Evolutionary conservation across 2,797 vertebrate species (phyloP).

Genomic region (Distichodus sexfasciatus): DNA sequence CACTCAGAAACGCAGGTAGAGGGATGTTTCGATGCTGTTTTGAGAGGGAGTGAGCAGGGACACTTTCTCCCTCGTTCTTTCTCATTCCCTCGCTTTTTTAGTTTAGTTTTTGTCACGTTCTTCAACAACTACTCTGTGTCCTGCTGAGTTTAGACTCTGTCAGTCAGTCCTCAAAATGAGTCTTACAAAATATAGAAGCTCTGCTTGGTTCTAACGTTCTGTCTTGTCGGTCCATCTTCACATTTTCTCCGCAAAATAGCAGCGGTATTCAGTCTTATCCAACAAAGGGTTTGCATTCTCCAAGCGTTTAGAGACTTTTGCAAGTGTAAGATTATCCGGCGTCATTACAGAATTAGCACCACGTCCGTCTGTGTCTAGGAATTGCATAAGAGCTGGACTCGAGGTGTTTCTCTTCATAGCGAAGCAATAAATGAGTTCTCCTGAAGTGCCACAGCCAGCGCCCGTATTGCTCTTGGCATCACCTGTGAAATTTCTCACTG

Average conservation of each 20-base stretch:
- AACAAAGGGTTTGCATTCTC: too few species aligned
- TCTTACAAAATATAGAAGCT: too few species aligned
- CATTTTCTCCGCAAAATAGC: too few species aligned
- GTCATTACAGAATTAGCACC: too few species aligned
- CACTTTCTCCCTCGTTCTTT: constrained; percentile 30
- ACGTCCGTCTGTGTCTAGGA: too few species aligned
- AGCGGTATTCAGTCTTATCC: too few species aligned
- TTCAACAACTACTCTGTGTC: neutral
- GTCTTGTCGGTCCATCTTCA: too few species aligned
- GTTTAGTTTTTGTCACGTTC: neutral
- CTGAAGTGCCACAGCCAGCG: neutral
- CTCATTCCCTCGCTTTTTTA: neutral
- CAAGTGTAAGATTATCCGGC: too few species aligned
- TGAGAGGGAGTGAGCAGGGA: constrained; percentile 4
- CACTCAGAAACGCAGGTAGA: neutral
- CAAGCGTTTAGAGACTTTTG: too few species aligned
- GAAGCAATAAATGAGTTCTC: neutral
- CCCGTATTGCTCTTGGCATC: neutral
- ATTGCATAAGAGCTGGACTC: neutral
- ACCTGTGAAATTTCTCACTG: neutral
- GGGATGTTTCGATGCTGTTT: constrained; percentile 3
- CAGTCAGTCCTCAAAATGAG: neutral
- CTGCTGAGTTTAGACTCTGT: neutral
- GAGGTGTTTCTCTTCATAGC: neutral
- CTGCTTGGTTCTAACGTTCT: too few species aligned